Base-by-base conservation (phyloP, 2,797 vertebrate species). In the Micromesistius poutassou region DNA sequence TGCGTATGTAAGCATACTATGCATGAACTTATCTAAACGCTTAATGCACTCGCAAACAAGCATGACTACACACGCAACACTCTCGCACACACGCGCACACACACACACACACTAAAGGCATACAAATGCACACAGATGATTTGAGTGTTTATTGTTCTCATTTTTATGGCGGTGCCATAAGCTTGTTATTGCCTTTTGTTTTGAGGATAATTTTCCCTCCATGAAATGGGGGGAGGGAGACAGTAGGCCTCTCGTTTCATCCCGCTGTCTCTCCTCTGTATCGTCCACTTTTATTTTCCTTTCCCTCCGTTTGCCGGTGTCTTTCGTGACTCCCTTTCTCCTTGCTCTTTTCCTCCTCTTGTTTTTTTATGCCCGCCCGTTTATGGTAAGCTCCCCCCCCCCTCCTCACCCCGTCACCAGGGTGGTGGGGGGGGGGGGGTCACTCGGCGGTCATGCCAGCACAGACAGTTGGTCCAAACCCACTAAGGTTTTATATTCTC, bases 151-250 rank as follows among this genome's bases (percentile, higher is more conserved):
- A 93, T 93, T 92, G 90, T 93, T 91, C 90, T 90, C 82, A 82
- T 91, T 91, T 91, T 93, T 91, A 92, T 90, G 86, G 90, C 87
- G 19, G 87, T 84, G 84, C 86, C 90, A 91, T 93, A 93, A 93
- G 90, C 91, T 89, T 91, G 90, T 93, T 92, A 93, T 92, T 92
- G 91, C 91, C 91, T 93, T 93, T 93, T 93, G 91, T 93, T 93
- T 91, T 88, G 86, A 89, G 88, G 90, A 93, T 93, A 88, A 93
- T 93, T 93, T 93, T 72, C 86, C 87, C 88, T 90, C 88, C 83
- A 87, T 88, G 88, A 84, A 91, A 91, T 85, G 87, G 86, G 78
- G 78, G 84, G 87, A 88, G 86, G 78, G 79, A 83, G 87, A 88
- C 89, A 89, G 86, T 83, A 89, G 86, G 78, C 83, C 83, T 89